These are phyloP conservation scores for Mionectes macconnelli DNA, from an alignment of 2,113 vertebrate species.

Conservation along the genomic window DNA sequence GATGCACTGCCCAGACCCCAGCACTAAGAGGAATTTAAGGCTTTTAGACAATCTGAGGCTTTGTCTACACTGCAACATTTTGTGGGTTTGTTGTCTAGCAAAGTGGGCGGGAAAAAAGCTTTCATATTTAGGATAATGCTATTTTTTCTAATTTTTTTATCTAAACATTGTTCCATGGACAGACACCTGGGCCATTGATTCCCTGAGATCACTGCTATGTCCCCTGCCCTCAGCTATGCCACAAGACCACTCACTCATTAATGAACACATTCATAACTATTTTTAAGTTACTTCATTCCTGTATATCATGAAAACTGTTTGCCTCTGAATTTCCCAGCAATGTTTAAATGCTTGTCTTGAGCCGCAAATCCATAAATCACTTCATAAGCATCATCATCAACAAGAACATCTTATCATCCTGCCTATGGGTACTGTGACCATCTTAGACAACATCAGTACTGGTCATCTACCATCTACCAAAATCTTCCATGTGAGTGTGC, in stretches of 20 bases:
- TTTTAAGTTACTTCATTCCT: neutral
- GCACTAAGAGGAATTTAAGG: neutral
- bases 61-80: neutral
- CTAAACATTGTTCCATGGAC: accelerated
- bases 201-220: neutral
- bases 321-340: neutral
- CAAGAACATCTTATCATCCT: neutral
- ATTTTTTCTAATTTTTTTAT: neutral
- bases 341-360: neutral
- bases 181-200: neutral
- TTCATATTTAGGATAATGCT: accelerated
- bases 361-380: neutral
- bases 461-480: neutral
- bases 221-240: neutral
- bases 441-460: neutral
- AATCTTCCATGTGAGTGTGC: accelerated
- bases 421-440: neutral
- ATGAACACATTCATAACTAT: neutral
- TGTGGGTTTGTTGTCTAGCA: neutral
- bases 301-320: neutral
- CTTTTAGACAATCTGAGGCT: neutral
- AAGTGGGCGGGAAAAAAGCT: accelerated
- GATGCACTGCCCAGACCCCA: neutral
- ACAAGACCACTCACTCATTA: neutral
- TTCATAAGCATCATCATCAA: neutral